Percentiles rank a stretch among this genome's conserved stretches.
Evolutionary conservation across 2,888 invertebrate genomes (phyloP).

Genomic region (Ichneumoninae sp.): DNA sequence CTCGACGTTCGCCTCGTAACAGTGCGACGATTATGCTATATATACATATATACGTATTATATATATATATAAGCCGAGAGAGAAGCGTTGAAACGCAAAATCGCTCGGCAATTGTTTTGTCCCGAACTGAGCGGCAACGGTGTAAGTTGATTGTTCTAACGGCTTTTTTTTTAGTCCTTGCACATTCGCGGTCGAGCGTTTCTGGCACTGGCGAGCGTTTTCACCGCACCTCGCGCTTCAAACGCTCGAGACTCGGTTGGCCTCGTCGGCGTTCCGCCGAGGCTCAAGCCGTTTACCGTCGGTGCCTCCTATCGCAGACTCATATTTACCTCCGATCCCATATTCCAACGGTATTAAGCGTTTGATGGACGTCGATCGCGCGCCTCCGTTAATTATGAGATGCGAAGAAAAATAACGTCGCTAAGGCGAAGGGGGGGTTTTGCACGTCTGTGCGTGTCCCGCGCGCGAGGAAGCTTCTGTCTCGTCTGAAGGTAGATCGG

Average conservation of each 20-base stretch:
- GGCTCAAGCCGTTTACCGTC: neutral
- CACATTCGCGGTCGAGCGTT: neutral
- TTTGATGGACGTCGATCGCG: neutral
- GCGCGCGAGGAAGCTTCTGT: conserved; percentile 9
- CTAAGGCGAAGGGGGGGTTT: neutral
- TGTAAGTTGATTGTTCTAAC: conserved; percentile 3
- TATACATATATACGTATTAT: neutral
- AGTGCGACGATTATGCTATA: neutral
- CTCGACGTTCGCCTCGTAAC: neutral
- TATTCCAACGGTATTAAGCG: neutral
- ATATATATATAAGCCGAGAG: neutral
- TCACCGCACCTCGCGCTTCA: neutral
- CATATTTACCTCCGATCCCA: conserved; percentile 45
- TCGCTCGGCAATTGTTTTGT: neutral
- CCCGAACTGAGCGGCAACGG: neutral
- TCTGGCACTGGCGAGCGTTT: too few relatives aligned
- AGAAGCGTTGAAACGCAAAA: neutral
- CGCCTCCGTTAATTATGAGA: neutral
- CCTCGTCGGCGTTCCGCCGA: neutral
- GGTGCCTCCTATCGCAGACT: neutral
- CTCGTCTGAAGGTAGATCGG: conserved; percentile 10
- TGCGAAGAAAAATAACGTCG: conserved; percentile 27
- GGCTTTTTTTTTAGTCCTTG: conserved; percentile 4
- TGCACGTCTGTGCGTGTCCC: conserved; percentile 7
- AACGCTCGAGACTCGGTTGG: neutral